Conservation (phyloP, 2,113 vertebrate species). For the Mesoclemmys tuberculata region DNA sequence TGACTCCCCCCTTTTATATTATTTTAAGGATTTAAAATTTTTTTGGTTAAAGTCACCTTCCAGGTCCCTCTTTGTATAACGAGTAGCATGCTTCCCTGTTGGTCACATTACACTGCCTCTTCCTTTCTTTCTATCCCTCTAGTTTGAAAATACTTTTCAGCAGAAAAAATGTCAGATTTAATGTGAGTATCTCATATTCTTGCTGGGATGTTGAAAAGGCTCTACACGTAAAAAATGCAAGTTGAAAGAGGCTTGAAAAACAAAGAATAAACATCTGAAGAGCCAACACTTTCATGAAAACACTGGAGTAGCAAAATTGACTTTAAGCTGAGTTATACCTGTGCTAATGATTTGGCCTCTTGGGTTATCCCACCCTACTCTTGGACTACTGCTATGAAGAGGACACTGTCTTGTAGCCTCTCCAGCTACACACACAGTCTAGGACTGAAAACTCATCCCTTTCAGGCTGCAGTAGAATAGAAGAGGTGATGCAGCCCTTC, state of each 20-base stretch:
- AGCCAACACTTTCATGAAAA: not conserved
- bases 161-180: not conserved
- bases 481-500: not conserved
- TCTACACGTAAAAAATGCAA: not conserved
- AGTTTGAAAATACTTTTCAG: not conserved
- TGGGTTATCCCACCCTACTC: not conserved
- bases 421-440: not conserved
- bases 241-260: not conserved
- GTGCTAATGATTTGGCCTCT: not conserved
- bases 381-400: not conserved
- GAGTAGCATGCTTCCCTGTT: not conserved
- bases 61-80: not conserved
- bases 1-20: not conserved
- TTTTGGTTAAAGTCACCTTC: not conserved
- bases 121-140: accelerated
- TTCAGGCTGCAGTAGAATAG: not conserved
- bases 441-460: not conserved
- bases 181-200: accelerated
- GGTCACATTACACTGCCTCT: not conserved
- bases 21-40: not conserved
- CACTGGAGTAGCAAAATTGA: not conserved
- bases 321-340: not conserved
- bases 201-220: not conserved
- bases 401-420: not conserved
- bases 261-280: not conserved